Conservation (phyloP, 2,888 invertebrate species). For the Amphipyra tragopoginis region DNA sequence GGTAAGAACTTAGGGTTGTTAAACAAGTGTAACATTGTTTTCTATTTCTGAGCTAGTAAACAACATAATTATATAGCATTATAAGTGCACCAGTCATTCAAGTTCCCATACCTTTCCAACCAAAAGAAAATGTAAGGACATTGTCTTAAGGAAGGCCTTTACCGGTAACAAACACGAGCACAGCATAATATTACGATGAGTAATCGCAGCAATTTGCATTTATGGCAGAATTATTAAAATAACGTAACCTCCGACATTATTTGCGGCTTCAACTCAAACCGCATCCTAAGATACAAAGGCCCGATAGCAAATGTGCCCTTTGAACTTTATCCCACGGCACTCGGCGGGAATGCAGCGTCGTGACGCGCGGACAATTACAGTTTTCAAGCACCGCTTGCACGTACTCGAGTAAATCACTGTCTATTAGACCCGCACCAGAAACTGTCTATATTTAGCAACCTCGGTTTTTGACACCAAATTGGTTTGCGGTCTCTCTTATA, state of each 20-base stretch:
- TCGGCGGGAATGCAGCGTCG: constrained; percentile 68
- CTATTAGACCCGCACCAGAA: constrained; percentile 62
- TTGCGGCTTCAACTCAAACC: constrained; percentile 64
- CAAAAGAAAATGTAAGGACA: constrained; percentile 37
- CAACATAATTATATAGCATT: background rate
- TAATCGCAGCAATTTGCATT: constrained; percentile 63
- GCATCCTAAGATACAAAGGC: constrained; percentile 69
- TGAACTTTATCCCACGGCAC: constrained; percentile 78
- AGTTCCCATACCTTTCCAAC: constrained; percentile 29
- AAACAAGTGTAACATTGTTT: too few species aligned
- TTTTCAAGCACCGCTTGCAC: constrained; percentile 70
- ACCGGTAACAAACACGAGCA: constrained; percentile 10
- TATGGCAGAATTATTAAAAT: constrained; percentile 64
- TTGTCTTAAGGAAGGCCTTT: constrained; percentile 27
- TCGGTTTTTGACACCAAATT: constrained; percentile 42
- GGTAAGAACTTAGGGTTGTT: too few species aligned
- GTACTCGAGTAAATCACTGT: constrained; percentile 72
- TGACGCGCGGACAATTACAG: constrained; percentile 79
- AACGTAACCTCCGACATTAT: constrained; percentile 64
- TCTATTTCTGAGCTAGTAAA: background rate
- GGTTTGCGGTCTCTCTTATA: constrained; percentile 45
- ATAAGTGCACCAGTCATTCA: background rate
- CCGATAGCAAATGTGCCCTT: constrained; percentile 74
- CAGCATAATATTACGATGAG: constrained; percentile 54
- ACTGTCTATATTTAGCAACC: constrained; percentile 62